Evolutionary conservation across 2,797 vertebrate genomes (phyloP), one percentile per base, ranked within the genome.

Genomic region (Argyrosomus regius): DNA sequence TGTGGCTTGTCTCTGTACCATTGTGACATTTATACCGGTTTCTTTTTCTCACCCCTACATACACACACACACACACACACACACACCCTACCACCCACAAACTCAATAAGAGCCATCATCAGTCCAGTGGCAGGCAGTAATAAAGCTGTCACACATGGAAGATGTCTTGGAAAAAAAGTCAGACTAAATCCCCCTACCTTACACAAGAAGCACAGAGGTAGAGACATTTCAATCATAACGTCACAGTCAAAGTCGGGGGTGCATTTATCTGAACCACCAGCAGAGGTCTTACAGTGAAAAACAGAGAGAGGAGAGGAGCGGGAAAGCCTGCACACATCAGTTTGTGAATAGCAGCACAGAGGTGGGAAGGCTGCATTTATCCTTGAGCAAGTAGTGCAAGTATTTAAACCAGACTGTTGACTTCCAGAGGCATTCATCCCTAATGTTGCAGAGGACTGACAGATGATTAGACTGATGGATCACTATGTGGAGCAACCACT

Each of bases 311-410:
- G 60, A 46, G 56, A 39, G 50, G 46, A 62, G 69, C 67, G 54
- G 66, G 50, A 45, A 70, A 31, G 59, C 58, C 74, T 56, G 65
- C 78, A 85, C 77, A 53, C 82, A 88, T 75, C 53, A 52, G 58
- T 76, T 80, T 84, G 86, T 85, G 88, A 91, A 89, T 69, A 83
- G 80, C 87, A 88, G 76, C 91, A 91, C 68, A 46, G 57, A 83
- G 79, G 87, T 91, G 92, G 71, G 82, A 93, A 83, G 61, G 88
- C 86, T 84, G 86, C 63, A 90, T 92, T 91, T 89, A 90, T 90
- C 79, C 82, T 69, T 66, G 53, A 80, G 77, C 73, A 78, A 84
- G 66, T 63, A 61, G 41, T 43, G 72, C 65, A 41, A 70, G 88
- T 88, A 85, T 91, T 91, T 83, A 82, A 87, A 86, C 58, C 74